Evolutionary conservation across 1,140 invertebrate genomes (phyloP).

Genomic region (Laupala kohalensis): DNA sequence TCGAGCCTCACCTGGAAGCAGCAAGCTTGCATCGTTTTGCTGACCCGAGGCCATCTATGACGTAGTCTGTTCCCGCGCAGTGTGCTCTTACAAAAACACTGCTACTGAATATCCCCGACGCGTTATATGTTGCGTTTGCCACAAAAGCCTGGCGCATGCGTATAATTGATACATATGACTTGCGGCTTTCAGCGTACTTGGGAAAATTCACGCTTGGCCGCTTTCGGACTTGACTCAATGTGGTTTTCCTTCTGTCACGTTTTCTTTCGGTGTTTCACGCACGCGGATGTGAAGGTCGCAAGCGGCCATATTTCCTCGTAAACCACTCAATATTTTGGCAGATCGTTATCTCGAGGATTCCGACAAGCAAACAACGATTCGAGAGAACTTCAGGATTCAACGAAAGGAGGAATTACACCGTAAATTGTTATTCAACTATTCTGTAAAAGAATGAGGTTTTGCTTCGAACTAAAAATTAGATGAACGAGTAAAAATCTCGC

Average conservation of each 20-base stretch:
- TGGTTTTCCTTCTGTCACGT: neutral
- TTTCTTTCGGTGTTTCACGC: neutral
- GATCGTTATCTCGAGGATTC: too few relatives aligned
- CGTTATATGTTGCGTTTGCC: neutral
- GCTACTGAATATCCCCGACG: neutral
- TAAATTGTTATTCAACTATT: too few relatives aligned
- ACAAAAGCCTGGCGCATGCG: neutral
- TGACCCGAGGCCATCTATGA: neutral
- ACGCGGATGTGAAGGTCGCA: neutral
- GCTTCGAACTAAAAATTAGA: too few relatives aligned
- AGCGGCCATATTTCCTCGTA: neutral
- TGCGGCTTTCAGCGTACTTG: neutral
- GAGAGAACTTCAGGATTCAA: too few relatives aligned
- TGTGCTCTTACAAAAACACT: neutral
- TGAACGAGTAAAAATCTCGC: too few relatives aligned
- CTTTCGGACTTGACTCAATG: neutral
- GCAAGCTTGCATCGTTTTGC: neutral
- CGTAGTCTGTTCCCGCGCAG: neutral
- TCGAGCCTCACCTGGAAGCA: neutral
- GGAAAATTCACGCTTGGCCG: neutral
- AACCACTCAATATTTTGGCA: too few relatives aligned
- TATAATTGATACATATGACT: neutral
- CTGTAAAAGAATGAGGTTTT: too few relatives aligned
- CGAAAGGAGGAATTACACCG: too few relatives aligned
- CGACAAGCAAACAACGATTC: too few relatives aligned